Evolutionary conservation across 1,140 invertebrate genomes (phyloP).

Genomic region (Leptinotarsa defecta): DNA sequence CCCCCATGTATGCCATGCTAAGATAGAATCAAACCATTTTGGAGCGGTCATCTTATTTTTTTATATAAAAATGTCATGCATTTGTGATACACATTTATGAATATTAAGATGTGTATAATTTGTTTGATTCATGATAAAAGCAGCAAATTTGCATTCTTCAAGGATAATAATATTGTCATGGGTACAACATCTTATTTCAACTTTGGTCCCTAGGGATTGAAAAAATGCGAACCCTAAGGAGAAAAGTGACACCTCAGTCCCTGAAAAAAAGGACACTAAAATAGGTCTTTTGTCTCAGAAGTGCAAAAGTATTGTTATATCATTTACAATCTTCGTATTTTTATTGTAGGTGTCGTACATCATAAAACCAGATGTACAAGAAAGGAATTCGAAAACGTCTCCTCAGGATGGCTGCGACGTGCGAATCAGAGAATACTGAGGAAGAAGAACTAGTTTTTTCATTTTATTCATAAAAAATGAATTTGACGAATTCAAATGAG

Average conservation of each 20-base stretch:
- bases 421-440: background rate
- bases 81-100: no score
- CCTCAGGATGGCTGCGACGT: background rate
- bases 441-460: background rate
- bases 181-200: background rate
- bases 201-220: background rate
- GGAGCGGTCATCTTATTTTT: no score
- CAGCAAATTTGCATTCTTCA: background rate
- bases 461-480: background rate
- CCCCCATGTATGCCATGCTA: no score
- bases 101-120: no score
- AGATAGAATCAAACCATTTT: no score
- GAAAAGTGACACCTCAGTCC: background rate
- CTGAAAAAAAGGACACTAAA: background rate
- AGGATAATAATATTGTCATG: slow-evolving; percentile 3
- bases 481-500: background rate
- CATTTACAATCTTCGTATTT: background rate
- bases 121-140: no score
- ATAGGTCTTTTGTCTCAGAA: background rate
- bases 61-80: no score
- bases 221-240: background rate
- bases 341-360: slow-evolving; percentile 1
- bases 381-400: background rate
- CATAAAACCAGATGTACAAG: background rate
- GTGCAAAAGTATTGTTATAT: slow-evolving; percentile 1